phyloP scores from a whole-genome alignment of 1,140 invertebrate genomes.

The Diprion similis region DNA sequence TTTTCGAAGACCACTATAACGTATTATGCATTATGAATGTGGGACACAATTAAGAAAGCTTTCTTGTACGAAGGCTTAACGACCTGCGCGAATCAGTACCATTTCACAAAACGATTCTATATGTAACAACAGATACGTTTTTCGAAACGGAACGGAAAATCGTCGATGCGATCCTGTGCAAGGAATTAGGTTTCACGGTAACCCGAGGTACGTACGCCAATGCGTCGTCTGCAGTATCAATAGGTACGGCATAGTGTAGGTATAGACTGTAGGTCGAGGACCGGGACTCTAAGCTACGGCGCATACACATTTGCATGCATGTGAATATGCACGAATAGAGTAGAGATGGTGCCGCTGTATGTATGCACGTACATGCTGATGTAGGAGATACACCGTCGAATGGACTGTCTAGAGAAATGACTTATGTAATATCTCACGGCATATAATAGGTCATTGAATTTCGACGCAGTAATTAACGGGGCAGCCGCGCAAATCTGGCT shows the following conservation, averaged over 20 bases:
- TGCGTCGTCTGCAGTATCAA: constrained; percentile 7
- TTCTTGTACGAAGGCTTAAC: no score
- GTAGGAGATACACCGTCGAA: not conserved
- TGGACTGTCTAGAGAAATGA: not conserved
- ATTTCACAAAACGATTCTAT: no score
- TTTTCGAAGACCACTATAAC: no score
- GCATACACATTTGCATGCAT: not conserved
- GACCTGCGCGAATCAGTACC: no score
- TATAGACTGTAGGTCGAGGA: constrained; percentile 4
- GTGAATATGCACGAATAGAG: not conserved
- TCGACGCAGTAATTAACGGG: not conserved
- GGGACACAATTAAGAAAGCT: no score
- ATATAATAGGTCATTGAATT: not conserved
- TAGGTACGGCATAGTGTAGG: not conserved
- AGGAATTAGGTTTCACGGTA: no score
- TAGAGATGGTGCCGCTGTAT: constrained; percentile 3
- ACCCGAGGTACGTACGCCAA: not conserved
- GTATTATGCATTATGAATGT: no score
- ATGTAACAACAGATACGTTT: no score
- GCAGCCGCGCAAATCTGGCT: not conserved
- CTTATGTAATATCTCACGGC: not conserved
- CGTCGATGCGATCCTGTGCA: no score
- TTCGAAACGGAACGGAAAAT: no score
- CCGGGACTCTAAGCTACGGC: not conserved
- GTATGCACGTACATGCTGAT: not conserved